Conservation (phyloP, 2,113 vertebrate genomes). For the Ctenomys sociabilis region DNA sequence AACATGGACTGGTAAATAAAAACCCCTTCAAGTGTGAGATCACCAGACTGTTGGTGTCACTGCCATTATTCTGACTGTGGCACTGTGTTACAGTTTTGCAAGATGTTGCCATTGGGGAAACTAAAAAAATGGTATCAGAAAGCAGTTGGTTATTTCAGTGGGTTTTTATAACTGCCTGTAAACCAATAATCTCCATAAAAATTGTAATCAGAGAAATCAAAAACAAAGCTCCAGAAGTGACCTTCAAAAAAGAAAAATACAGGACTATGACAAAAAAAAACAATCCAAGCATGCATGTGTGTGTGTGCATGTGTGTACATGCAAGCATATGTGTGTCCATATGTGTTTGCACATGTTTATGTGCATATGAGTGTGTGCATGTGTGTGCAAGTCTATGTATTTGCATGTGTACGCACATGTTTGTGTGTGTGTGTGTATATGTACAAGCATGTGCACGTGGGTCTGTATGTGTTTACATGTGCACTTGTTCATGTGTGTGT, state of each 20-base stretch:
- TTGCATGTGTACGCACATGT: neutral
- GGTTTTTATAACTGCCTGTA: neutral
- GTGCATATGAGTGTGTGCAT: neutral
- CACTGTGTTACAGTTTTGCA: neutral
- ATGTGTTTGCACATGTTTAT: too few relatives aligned
- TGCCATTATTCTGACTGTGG: neutral
- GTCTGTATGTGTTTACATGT: too few relatives aligned
- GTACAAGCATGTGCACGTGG: too few relatives aligned
- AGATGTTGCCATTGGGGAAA: neutral
- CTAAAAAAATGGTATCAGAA: neutral
- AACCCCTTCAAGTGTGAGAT: neutral
- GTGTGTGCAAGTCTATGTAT: neutral
- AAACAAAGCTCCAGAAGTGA: neutral
- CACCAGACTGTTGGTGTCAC: neutral
- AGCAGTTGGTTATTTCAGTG: neutral
- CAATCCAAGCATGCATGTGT: neutral
- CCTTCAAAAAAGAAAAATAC: neutral
- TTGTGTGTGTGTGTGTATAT: too few relatives aligned
- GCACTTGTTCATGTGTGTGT: neutral
- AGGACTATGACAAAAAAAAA: fast-evolving
- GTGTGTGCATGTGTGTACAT: neutral
- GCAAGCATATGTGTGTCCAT: neutral
- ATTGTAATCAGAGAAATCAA: neutral
- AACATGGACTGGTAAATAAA: neutral
- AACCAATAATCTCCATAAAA: neutral